phyloP scores from a whole-genome alignment of 2,113 vertebrate genomes.

The Panurus biarmicus region DNA sequence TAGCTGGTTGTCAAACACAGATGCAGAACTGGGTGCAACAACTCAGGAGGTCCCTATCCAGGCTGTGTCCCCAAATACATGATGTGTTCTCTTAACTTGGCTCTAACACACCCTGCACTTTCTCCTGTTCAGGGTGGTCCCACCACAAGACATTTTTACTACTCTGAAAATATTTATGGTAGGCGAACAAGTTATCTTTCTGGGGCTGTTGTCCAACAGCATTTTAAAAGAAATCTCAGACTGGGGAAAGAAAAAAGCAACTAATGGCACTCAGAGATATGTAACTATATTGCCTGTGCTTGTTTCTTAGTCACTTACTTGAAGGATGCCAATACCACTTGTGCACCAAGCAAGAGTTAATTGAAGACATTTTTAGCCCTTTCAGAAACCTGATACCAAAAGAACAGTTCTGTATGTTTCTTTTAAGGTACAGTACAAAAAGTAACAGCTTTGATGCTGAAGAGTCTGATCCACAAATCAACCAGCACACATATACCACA shows the following conservation, averaged over 20 bases:
- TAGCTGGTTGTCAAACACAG: not conserved
- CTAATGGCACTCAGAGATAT: not conserved
- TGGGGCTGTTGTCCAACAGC: not conserved
- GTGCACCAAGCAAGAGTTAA: not conserved
- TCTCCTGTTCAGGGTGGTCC: not conserved
- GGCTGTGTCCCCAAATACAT: fast-evolving
- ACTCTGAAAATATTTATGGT: not conserved
- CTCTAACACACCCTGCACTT: not conserved
- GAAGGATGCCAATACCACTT: not conserved
- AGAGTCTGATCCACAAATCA: not conserved
- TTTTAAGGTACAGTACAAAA: not conserved
- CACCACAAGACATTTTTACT: not conserved
- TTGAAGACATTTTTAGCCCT: not conserved
- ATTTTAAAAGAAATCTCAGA: not conserved
- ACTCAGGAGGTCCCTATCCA: not conserved
- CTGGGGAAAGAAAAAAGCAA: not conserved
- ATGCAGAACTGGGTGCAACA: not conserved
- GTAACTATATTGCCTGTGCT: not conserved
- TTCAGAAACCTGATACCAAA: not conserved
- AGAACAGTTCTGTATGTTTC: not conserved
- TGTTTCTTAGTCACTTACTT: not conserved
- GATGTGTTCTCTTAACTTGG: not conserved
- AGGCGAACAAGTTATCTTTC: not conserved
- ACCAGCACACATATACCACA: not conserved
- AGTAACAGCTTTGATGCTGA: not conserved